Base-by-base conservation (phyloP, 2,797 vertebrate genomes). In the Rhabdophis nuchalis region DNA sequence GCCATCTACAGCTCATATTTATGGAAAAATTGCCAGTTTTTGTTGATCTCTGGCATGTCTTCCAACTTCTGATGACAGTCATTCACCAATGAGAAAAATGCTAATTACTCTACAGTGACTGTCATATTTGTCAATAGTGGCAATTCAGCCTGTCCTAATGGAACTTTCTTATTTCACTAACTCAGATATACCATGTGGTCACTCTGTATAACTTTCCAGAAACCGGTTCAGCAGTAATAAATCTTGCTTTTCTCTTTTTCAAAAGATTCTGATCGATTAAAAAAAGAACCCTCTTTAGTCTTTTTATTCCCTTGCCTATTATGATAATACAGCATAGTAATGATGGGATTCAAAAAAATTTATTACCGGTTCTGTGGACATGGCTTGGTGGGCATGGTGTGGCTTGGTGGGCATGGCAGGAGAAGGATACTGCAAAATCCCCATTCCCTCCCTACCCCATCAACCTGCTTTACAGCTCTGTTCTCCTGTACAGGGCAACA, bases 81-180 rank as follows among this genome's bases (percentile, higher is more conserved):
- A 50, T 46, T 92, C 85, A 18, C 77, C 64, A 88, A 93, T 20
- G 85, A 90, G 86, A 93, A 72, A 89, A 18, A 50, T 16, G 60
- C 2, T 86, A 82, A 64, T 82, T 90, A 50, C n/a, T 53, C 56
- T 27, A 32, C 27, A 32, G n/a, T 92, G 64, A 87, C 85, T 18
- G 46, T 72, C 13, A 53, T 54, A 41, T 86, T 92, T 92, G 64
- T 87, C 93, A 93, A 87, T 91, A 92, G 87, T 61, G 64, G 61
- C 88, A 87, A 36, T 68, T 85, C 61, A 61, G 60, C 85, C 88
- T 64, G 88, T 64, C 89, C 64, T 93, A 92, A 77, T 93, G 91
- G n/a, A 27, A 14, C 64, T 50, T 89, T 32, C 14, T 72, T 57
- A 92, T 90, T 92, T 92, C 46, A 56, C 90, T 92, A 92, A 87